Conservation (phyloP, 2,113 vertebrate species). For the Hemiscyllium ocellatum region DNA sequence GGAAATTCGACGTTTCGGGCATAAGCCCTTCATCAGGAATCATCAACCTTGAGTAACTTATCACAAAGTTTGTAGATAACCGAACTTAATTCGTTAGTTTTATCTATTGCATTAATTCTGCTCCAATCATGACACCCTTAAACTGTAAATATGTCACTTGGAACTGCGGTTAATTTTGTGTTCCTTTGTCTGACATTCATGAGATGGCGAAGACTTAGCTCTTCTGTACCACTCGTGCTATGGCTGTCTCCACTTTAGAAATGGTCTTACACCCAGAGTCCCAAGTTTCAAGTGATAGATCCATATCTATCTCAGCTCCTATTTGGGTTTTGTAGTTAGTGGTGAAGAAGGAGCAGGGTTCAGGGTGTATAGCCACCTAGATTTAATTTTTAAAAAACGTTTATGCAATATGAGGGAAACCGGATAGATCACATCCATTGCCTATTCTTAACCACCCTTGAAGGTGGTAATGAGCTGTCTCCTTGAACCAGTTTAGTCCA, state of each 20-base stretch:
- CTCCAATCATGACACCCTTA: neutral
- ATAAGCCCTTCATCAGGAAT: too few relatives aligned
- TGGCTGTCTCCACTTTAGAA: neutral
- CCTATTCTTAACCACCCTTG: too few relatives aligned
- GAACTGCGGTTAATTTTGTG: neutral
- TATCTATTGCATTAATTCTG: neutral
- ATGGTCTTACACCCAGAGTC: neutral
- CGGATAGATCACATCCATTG: too few relatives aligned
- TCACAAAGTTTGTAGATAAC: neutral
- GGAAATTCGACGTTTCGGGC: too few relatives aligned
- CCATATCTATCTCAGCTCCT: neutral
- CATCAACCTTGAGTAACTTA: neutral
- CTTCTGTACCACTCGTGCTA: neutral
- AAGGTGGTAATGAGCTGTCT: too few relatives aligned
- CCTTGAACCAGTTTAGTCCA: too few relatives aligned
- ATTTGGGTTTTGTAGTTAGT: neutral
- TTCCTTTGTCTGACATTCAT: neutral
- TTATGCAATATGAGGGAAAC: too few relatives aligned
- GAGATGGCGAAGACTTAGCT: neutral
- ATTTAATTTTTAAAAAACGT: neutral
- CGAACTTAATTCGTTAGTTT: neutral
- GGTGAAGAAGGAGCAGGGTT: neutral
- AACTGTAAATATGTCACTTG: neutral
- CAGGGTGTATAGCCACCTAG: neutral
- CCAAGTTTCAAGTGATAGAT: neutral